Base-by-base conservation (phyloP, 2,888 invertebrate species). In the Pimpla rufipes region DNA sequence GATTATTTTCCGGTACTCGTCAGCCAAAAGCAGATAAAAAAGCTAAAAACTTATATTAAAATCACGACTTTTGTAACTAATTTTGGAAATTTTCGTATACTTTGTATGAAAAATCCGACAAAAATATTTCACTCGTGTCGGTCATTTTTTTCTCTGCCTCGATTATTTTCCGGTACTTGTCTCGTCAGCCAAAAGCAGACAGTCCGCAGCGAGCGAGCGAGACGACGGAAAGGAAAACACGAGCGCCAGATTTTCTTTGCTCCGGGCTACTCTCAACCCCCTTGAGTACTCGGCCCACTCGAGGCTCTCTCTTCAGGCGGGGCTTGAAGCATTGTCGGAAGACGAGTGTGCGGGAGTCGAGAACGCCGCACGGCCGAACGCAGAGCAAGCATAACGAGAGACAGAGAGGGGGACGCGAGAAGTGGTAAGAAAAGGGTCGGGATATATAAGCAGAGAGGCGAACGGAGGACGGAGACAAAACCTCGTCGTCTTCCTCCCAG, bases 221-320 rank as follows among this genome's bases (percentile, higher is more conserved):
- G 70, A 79, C 75, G 74, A 45, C 29, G 66, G 18, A 55, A 55
- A 57, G n/a, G 47, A 50, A 40, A 52, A 21, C 50, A 35, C 50
- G 52, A 55, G 45, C 45, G 70, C 64, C 18, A 73, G 77, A 78
- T 78, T 78, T 78, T 68, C 73, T 78, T 68, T 52, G 21, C 57
- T 68, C 55, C 70, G 62, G 37, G 52, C 21, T 45, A 70, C 45
- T 67, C 64, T 67, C 64, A 64, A 68, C 52, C 70, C 55, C 70
- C 64, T 45, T 52, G 40, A 76, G 66, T 42, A 23, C 47, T 35
- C 55, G 55, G 67, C 23, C 47, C 50, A 57, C 76, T 68, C 35
- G 37, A 76, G 55, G 50, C 40, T 55, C 10, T 59, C 47, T 52
- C 52, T 21, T 42, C 10, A 18, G 21, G 42, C 47, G 45, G 35